Evolutionary conservation across 2,888 invertebrate genomes (phyloP).

Genomic region (Troides helena): DNA sequence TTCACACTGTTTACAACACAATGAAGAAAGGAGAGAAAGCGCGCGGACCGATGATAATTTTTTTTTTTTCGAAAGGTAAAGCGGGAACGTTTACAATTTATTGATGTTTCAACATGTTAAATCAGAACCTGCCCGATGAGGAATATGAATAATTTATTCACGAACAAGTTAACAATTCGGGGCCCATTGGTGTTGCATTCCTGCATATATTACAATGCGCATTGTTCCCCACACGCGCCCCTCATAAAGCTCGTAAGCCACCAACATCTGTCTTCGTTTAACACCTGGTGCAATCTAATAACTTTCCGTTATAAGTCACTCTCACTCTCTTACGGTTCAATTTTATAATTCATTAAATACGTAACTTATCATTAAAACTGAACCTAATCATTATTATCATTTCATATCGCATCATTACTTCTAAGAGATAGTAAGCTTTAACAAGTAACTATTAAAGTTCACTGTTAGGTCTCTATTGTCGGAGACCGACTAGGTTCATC

Average conservation of each 20-base stretch:
- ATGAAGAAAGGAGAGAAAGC: conserved; percentile 23
- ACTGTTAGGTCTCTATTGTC: too few species aligned
- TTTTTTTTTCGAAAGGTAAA: conserved; percentile 9
- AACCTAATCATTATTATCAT: too few species aligned
- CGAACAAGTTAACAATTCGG: conserved; percentile 25
- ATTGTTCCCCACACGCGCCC: conserved; percentile 34
- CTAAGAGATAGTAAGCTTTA: too few species aligned
- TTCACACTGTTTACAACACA: conserved; percentile 31
- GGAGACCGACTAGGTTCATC: too few species aligned
- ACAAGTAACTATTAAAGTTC: too few species aligned
- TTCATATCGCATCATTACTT: too few species aligned
- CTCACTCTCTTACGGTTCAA: background rate
- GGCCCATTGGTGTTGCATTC: conserved; percentile 36
- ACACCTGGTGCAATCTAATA: conserved; percentile 41
- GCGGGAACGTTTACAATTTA: conserved; percentile 3
- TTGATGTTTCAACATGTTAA: background rate
- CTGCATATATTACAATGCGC: conserved; percentile 36
- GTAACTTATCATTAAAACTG: too few species aligned
- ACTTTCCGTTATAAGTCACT: conserved; percentile 24
- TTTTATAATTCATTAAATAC: background rate
- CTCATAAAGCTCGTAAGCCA: conserved; percentile 40
- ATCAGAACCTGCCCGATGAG: conserved; percentile 26
- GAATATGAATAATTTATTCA: conserved; percentile 21
- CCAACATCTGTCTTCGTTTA: conserved; percentile 47
- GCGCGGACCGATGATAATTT: conserved; percentile 4